phyloP scores from a whole-genome alignment of 2,113 vertebrate species.

The Apteryx owenii region DNA sequence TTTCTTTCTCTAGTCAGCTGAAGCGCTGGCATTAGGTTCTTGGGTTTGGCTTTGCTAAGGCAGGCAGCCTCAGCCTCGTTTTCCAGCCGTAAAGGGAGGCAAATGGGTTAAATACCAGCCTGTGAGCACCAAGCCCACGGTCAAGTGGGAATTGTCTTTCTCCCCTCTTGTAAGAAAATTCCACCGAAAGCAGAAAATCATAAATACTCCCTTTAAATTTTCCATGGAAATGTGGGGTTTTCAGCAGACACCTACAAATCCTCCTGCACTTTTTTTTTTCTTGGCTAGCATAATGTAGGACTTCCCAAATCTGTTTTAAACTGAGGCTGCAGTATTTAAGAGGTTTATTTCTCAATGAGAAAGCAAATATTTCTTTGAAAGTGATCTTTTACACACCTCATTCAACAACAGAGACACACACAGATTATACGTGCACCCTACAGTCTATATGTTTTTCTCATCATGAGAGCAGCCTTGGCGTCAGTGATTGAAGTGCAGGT shows the following conservation, averaged over 20 bases:
- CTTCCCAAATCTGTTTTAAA: background rate
- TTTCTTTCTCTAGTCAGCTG: too few relatives aligned
- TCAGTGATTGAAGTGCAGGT: background rate
- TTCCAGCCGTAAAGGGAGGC: background rate
- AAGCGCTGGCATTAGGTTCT: too few relatives aligned
- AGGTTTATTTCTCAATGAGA: accelerated
- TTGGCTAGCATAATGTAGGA: accelerated
- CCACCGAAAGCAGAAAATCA: background rate
- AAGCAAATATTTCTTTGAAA: background rate
- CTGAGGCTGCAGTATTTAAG: background rate
- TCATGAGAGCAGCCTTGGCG: accelerated
- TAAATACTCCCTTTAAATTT: background rate
- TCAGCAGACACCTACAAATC: background rate
- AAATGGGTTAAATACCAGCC: background rate
- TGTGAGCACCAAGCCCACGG: background rate
- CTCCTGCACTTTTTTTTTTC: background rate
- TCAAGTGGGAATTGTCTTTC: background rate
- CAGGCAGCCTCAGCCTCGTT: too few relatives aligned
- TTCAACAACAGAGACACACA: accelerated
- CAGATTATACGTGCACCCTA: background rate
- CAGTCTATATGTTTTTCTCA: accelerated
- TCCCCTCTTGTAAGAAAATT: background rate
- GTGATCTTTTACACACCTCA: accelerated
- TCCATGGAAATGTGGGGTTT: background rate
- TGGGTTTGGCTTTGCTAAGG: too few relatives aligned